These are phyloP conservation scores for Eupithecia pulchellata DNA, from an alignment of 2,888 invertebrate species.

Conservation along the genomic window DNA sequence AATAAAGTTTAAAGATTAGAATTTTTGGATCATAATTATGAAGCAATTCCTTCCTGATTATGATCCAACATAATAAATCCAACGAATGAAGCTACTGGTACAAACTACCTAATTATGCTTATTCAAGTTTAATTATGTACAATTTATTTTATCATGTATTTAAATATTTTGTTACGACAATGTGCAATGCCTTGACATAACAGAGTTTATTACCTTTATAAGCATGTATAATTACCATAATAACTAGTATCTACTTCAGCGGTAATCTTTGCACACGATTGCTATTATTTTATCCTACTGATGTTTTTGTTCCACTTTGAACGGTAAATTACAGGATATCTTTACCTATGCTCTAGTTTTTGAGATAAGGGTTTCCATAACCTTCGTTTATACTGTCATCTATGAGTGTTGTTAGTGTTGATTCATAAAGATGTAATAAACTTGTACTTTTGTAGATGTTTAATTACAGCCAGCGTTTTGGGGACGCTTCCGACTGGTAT, in stretches of 20 bases:
- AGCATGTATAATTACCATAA: conserved; percentile 34
- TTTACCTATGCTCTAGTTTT: conserved; percentile 14
- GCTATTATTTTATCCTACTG: conserved; percentile 27
- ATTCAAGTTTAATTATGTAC: not conserved
- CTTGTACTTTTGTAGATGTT: not conserved
- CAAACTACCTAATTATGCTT: not conserved
- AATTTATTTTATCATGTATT: not conserved
- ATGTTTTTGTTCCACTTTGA: conserved; percentile 16
- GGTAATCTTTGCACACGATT: conserved; percentile 20
- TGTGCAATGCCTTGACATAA: conserved; percentile 40
- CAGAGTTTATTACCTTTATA: conserved; percentile 28
- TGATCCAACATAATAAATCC: not conserved
- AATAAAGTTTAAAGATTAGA: too few species aligned
- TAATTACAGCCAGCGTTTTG: too few species aligned
- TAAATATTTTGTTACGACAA: conserved; percentile 12
- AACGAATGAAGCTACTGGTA: not conserved
- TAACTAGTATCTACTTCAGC: conserved; percentile 26
- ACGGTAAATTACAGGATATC: conserved; percentile 36
- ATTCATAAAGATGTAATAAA: not conserved
- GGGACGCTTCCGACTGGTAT: too few species aligned
- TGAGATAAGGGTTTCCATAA: not conserved
- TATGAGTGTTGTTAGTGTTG: not conserved
- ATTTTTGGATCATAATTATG: not conserved
- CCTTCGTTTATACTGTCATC: not conserved
- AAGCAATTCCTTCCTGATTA: too few species aligned